Base-by-base conservation (phyloP, 2,797 vertebrate genomes). In the Salmo trutta region DNA sequence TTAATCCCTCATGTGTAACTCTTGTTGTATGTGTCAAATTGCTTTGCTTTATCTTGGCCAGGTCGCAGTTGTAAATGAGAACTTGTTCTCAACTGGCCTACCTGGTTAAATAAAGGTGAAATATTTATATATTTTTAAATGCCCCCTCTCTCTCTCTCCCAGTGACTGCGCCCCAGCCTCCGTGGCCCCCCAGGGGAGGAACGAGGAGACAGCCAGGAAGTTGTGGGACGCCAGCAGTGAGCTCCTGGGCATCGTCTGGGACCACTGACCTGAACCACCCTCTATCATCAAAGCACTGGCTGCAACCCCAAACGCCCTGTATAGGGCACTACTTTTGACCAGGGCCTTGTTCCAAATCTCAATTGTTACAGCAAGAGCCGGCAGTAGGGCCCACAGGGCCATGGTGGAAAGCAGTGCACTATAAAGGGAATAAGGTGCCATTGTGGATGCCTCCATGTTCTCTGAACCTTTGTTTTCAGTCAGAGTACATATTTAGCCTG, bases 221-320 rank as follows among this genome's bases (percentile, higher is more conserved):
- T 94, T 98, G 51, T 99, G 97, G 97, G 94, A 92, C 0, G 87
- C 92, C 86, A 99, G 97, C 93, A 97, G 96, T 47, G 94, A 98
- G 81, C 95, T 96, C n/a, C 95, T 99, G 0, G 95, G 93, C 17
- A 95, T 98, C 77, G 93, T 95, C 82, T 92, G 95, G 94, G 93
- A 97, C n/a, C 6, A 59, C 56, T 59, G 8, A 59, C 3, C 86
- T 98, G 92, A 97, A 75, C 82, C 51, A 33, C 74, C 79, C 54
- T 59, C 33, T 75, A 65, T 41, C 21, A 12, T 71, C 78, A 16
- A 71, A 73, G 72, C 67, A 16, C 27, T 14, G 54, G 33, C 77
- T 81, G 74, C 62, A 68, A 64, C 80, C 76, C 79, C 62, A 52
- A 65, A 71, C 68, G 84, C 83, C 56, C 56, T n/a, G 0, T 59